phyloP scores from a whole-genome alignment of 2,797 vertebrate species.

The Semotilus atromaculatus region DNA sequence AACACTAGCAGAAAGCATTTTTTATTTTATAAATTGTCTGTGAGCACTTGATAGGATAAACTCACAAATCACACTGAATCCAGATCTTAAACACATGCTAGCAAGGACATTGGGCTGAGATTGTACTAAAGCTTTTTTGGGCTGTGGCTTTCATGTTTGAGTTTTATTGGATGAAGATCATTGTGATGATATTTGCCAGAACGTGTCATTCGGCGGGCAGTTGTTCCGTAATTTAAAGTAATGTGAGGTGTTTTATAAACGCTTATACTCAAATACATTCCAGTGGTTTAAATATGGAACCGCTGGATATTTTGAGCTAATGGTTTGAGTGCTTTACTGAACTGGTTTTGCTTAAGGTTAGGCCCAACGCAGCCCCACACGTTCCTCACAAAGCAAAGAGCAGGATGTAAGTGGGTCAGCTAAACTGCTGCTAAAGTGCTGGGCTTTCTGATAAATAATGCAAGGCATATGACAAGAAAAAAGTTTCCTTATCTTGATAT shows the following conservation, averaged over 20 bases:
- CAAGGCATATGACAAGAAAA: constrained; percentile 62
- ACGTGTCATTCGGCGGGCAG: neutral
- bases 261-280: constrained; percentile 37
- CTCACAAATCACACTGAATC: neutral
- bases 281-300: constrained; percentile 30
- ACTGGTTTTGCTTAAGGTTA: constrained; percentile 25
- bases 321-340: constrained; percentile 47
- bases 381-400: constrained; percentile 65
- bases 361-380: constrained; percentile 21
- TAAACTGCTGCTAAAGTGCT: constrained; percentile 71
- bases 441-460: constrained; percentile 70
- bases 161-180: neutral
- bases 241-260: constrained; percentile 46
- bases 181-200: constrained; percentile 2
- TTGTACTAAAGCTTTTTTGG: neutral
- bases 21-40: neutral
- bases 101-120: constrained; percentile 15
- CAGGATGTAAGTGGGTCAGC: constrained; percentile 71
- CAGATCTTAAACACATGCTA: neutral
- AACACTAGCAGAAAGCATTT: neutral
- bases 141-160: no score
- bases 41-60: neutral
- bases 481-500: constrained; percentile 59
- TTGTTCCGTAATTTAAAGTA: neutral
- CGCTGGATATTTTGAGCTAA: constrained; percentile 34